phyloP scores from a whole-genome alignment of 2,888 invertebrate species.

The Lepas anatifera region DNA sequence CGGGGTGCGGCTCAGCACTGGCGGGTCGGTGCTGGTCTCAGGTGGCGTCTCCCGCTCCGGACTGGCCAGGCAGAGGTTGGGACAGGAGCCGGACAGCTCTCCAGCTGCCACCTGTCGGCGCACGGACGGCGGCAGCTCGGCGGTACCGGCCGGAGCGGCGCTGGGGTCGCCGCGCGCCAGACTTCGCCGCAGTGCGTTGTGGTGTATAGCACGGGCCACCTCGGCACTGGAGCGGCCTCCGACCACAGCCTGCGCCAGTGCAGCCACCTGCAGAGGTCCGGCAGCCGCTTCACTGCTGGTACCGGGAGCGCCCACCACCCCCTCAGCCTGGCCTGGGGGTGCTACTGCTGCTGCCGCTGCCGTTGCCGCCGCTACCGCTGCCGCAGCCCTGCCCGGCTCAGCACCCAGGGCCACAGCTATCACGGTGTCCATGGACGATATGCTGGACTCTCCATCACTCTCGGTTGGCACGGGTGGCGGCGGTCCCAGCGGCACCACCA shows the following conservation, averaged over 20 bases:
- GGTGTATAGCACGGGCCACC: constrained; percentile 62
- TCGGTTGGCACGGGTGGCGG: background rate
- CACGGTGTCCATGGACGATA: constrained; percentile 18
- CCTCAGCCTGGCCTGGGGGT: too few species aligned
- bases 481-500: background rate
- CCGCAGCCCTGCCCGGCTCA: too few species aligned
- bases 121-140: constrained; percentile 6
- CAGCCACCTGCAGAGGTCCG: constrained; percentile 17
- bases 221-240: constrained; percentile 30
- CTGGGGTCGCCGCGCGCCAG: constrained; percentile 43
- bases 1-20: constrained; percentile 18
- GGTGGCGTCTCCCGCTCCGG: background rate
- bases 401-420: constrained; percentile 21
- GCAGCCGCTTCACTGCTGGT: too few species aligned
- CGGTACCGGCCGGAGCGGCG: constrained; percentile 19
- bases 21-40: background rate
- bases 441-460: constrained; percentile 22
- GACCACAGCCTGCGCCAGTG: constrained; percentile 20
- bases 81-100: background rate
- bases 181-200: constrained; percentile 67
- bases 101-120: constrained; percentile 13
- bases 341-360: constrained; percentile 18
- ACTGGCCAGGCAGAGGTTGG: background rate
- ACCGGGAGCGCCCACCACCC: too few species aligned
- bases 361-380: constrained; percentile 19